Conservation (phyloP, 2,888 invertebrate genomes). For the Eupithecia centaureata region DNA sequence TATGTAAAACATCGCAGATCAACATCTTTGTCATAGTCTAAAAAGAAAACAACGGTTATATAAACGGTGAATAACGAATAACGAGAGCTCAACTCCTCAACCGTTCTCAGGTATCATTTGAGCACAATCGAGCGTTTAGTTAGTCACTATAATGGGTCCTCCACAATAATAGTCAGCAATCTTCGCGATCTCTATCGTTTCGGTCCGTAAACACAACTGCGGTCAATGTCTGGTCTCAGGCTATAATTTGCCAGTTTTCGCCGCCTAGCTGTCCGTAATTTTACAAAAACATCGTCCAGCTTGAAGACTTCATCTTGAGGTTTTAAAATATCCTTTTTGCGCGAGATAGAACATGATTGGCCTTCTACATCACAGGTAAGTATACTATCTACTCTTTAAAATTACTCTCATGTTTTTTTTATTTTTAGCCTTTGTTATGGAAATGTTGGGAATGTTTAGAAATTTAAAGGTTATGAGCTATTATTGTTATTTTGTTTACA, state of each 20-base stretch:
- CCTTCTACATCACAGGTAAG: slow-evolving; percentile 41
- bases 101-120: slow-evolving; percentile 39
- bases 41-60: slow-evolving; percentile 22
- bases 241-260: slow-evolving; percentile 80
- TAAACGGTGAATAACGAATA: slow-evolving; percentile 36
- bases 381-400: slow-evolving; percentile 42
- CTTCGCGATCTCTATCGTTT: slow-evolving; percentile 66
- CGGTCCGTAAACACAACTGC: slow-evolving; percentile 55
- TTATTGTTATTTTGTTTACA: slow-evolving; percentile 66
- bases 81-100: slow-evolving; percentile 28
- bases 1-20: no score
- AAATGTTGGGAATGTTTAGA: slow-evolving; percentile 53
- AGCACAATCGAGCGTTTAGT: slow-evolving; percentile 51
- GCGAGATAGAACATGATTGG: slow-evolving; percentile 55
- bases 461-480: slow-evolving; percentile 62
- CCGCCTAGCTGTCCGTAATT: slow-evolving; percentile 78
- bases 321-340: slow-evolving; percentile 60
- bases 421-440: slow-evolving; percentile 53
- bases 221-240: slow-evolving; percentile 65
- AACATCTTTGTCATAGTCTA: no score
- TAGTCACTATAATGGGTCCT: slow-evolving; percentile 63
- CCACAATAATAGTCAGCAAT: slow-evolving; percentile 67
- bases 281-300: slow-evolving; percentile 66
- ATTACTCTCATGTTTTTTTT: slow-evolving; percentile 31
- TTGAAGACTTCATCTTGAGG: slow-evolving; percentile 73